phyloP scores from a whole-genome alignment of 2,113 vertebrate species.

The Antechinus stuartii region DNA sequence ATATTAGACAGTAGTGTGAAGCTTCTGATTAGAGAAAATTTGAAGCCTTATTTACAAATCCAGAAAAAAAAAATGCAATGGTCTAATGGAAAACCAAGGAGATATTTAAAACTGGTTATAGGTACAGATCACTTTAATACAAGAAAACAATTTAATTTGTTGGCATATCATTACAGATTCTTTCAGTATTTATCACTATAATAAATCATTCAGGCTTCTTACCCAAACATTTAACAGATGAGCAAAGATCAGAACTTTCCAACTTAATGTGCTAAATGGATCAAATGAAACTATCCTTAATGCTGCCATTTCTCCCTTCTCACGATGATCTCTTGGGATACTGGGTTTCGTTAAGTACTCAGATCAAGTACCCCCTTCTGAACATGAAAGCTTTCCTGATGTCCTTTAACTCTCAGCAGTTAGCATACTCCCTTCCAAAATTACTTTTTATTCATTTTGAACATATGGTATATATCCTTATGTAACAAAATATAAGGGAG shows the following conservation, averaged over 20 bases:
- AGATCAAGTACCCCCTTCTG: neutral
- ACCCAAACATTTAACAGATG: slow-evolving; percentile 46
- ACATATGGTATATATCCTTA: neutral
- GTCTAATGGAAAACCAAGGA: slow-evolving; percentile 32
- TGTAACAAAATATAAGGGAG: neutral
- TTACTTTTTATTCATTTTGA: neutral
- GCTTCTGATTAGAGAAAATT: neutral
- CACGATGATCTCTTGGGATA: neutral
- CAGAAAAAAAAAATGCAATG: slow-evolving; percentile 32
- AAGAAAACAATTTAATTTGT: slow-evolving; percentile 59
- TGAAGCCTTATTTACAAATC: slow-evolving; percentile 36
- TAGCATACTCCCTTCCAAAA: neutral
- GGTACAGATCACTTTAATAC: slow-evolving; percentile 21
- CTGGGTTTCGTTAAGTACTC: neutral
- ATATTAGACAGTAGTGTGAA: slow-evolving; percentile 13
- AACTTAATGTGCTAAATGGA: slow-evolving; percentile 46
- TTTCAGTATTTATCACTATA: slow-evolving; percentile 25
- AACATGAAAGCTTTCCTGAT: neutral
- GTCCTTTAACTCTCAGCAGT: neutral
- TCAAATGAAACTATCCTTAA: neutral
- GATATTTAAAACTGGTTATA: slow-evolving; percentile 48
- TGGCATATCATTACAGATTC: slow-evolving; percentile 15
- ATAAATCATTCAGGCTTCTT: slow-evolving; percentile 30
- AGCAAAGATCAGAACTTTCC: neutral
- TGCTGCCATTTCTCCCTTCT: neutral